Percentiles rank a stretch among this genome's conserved stretches.
Conservation (phyloP, 2,113 vertebrate species). For the Elanoides forficatus region DNA sequence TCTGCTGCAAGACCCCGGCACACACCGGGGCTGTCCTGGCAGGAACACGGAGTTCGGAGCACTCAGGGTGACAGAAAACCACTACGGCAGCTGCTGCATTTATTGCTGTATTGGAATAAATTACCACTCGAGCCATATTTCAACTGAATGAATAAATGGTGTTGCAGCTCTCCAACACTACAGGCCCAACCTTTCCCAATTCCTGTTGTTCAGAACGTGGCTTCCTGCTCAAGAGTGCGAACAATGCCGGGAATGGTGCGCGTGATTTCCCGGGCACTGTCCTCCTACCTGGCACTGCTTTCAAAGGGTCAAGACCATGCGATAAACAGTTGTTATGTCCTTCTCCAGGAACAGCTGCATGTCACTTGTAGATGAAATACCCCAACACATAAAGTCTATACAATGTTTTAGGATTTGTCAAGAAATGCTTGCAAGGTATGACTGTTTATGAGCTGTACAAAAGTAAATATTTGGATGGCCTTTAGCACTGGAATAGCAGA, state of each 20-base stretch:
- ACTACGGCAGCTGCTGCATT: accelerated
- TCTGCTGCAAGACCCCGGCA: background rate
- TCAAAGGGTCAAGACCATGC: accelerated
- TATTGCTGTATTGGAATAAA: background rate
- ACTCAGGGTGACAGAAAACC: background rate
- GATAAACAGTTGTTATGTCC: background rate
- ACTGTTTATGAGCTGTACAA: background rate
- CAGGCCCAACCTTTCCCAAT: background rate
- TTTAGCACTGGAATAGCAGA: background rate
- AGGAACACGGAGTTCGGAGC: background rate
- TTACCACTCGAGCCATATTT: background rate
- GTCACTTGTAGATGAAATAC: background rate
- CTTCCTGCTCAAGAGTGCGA: background rate
- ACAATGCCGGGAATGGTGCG: background rate
- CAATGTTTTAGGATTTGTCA: background rate
- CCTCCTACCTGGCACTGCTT: background rate
- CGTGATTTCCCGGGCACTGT: background rate
- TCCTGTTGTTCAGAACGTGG: background rate
- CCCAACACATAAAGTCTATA: background rate
- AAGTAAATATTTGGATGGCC: background rate
- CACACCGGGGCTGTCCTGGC: accelerated
- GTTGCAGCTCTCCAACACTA: background rate
- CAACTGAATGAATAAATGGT: background rate
- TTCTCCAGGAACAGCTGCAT: background rate
- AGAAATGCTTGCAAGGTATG: background rate